Conservation (phyloP, 2,113 vertebrate genomes). For the Numida meleagris region DNA sequence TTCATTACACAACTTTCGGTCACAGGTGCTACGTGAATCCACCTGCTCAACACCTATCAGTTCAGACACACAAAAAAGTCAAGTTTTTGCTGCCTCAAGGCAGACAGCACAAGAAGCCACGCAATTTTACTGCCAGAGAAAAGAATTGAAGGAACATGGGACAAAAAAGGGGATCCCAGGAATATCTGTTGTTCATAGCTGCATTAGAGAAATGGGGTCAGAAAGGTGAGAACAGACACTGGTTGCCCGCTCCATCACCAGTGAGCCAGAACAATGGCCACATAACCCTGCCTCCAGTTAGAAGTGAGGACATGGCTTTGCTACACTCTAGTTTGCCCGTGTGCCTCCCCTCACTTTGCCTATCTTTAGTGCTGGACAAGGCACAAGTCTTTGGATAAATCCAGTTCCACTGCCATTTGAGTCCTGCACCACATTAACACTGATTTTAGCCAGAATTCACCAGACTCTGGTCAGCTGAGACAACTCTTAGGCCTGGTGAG, state of each 20-base stretch:
- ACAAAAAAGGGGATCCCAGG: not conserved
- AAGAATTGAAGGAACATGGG: not conserved
- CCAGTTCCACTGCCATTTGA: not conserved
- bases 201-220: fast-evolving
- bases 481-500: not conserved
- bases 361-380: fast-evolving
- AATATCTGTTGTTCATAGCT: not conserved
- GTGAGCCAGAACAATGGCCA: not conserved
- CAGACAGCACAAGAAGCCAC: not conserved
- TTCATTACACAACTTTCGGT: slow-evolving; percentile 1
- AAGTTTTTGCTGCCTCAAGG: not conserved
- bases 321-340: not conserved
- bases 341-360: not conserved
- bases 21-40: not conserved
- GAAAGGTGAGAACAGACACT: not conserved
- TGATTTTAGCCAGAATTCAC: not conserved
- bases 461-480: not conserved
- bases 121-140: not conserved
- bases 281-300: not conserved
- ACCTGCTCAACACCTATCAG: not conserved
- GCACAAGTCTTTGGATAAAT: fast-evolving
- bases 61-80: not conserved
- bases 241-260: too few species aligned
- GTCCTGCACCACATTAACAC: not conserved
- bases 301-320: fast-evolving